Conservation (phyloP, 30 jellyfish, hydroid and myxozoan genomes). For the Aurelia sp. region DNA sequence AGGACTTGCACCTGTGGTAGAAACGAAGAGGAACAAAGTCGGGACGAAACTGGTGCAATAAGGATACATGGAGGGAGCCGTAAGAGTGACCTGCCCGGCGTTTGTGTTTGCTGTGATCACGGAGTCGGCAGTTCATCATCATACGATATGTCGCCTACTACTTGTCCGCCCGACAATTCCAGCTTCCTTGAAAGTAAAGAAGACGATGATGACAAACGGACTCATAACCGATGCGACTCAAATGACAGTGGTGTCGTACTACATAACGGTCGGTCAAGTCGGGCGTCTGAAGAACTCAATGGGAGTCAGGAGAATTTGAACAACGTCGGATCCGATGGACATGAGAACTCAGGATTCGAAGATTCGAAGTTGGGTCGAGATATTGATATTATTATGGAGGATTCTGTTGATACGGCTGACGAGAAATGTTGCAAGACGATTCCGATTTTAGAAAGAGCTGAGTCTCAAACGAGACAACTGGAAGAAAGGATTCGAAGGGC, state of each 20-base stretch:
- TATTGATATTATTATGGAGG: background rate
- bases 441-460: constrained; percentile 19
- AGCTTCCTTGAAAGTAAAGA: background rate
- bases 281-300: constrained; percentile 80
- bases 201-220: constrained; percentile 32
- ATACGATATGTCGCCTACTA: constrained; percentile 41
- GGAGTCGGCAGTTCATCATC: constrained; percentile 69
- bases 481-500: constrained; percentile 55
- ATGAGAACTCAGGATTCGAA: constrained; percentile 22
- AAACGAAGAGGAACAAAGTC: no score
- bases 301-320: constrained; percentile 48
- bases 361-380: constrained; percentile 30
- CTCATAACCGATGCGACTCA: constrained; percentile 81
- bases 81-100: background rate
- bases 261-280: constrained; percentile 71
- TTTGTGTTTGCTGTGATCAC: constrained; percentile 21
- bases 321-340: constrained; percentile 31
- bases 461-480: constrained; percentile 19
- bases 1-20: no score
- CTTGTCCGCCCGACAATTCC: constrained; percentile 3
- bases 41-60: no score
- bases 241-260: constrained; percentile 94
- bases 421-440: background rate
- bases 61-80: no score
- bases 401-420: constrained; percentile 1